Percentiles rank a stretch among this genome's conserved stretches.
Conservation (phyloP, 2,888 invertebrate species). For the Melanostoma mellinum region DNA sequence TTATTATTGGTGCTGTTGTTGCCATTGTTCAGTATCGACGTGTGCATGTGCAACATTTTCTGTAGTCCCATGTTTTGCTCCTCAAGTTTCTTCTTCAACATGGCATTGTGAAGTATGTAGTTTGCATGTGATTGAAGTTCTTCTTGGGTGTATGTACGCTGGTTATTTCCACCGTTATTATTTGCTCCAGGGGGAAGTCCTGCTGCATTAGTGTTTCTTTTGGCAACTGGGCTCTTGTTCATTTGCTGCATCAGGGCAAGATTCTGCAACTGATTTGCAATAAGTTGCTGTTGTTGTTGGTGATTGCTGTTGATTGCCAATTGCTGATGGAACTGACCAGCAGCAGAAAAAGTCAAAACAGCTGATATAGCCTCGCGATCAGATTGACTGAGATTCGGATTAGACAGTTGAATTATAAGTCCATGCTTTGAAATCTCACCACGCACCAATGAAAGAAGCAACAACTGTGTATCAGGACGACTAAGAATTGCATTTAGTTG, state of each 20-base stretch:
- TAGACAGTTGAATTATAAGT: conserved; percentile 78
- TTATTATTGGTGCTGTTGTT: conserved; percentile 1
- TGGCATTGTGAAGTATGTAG: conserved; percentile 80
- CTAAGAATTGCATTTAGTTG: conserved; percentile 79
- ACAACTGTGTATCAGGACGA: conserved; percentile 79
- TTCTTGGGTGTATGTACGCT: conserved; percentile 76
- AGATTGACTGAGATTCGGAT: conserved; percentile 78
- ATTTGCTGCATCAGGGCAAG: conserved; percentile 79
- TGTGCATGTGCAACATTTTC: conserved; percentile 77
- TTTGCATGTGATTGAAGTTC: conserved; percentile 80
- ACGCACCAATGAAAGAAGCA: conserved; percentile 79
- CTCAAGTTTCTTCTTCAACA: conserved; percentile 80
- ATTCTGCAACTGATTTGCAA: conserved; percentile 80
- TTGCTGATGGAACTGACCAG: conserved; percentile 79
- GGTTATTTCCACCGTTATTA: conserved; percentile 8
- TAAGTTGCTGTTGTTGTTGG: conserved; percentile 75
- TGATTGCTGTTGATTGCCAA: conserved; percentile 60
- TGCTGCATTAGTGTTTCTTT: conserved; percentile 34
- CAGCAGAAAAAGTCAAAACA: conserved; percentile 79
- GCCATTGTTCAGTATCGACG: conserved; percentile 25
- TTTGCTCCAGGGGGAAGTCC: neutral
- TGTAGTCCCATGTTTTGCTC: conserved; percentile 77
- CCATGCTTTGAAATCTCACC: conserved; percentile 81
- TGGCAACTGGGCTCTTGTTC: conserved; percentile 72
- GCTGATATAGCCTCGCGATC: conserved; percentile 81